Evolutionary conservation across 2,888 invertebrate species (phyloP).

Genomic region (Urechis unicinctus): DNA sequence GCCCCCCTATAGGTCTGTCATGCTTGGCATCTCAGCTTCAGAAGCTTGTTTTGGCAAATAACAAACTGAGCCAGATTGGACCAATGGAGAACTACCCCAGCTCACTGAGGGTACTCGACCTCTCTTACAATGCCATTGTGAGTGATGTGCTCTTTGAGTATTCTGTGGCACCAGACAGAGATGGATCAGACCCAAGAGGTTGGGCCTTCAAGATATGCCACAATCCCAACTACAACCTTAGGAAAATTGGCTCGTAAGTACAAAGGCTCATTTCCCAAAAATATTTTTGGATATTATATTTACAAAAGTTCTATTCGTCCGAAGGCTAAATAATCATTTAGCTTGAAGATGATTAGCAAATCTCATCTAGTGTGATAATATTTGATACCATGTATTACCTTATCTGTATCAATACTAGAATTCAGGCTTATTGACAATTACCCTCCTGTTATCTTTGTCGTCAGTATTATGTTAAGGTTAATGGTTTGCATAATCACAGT

Average conservation of each 20-base stretch:
- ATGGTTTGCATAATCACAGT: no score
- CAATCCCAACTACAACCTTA: not conserved
- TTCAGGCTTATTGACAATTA: no score
- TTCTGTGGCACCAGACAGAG: not conserved
- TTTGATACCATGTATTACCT: no score
- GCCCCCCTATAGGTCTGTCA: conserved; percentile 79
- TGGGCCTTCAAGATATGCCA: not conserved
- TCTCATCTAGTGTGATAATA: no score
- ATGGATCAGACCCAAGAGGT: not conserved
- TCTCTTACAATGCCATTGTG: conserved; percentile 80
- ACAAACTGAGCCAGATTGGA: conserved; percentile 68
- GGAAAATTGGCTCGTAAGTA: not conserved
- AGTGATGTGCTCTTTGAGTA: conserved; percentile 3
- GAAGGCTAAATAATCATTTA: no score
- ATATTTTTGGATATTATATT: no score
- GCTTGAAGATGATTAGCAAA: no score
- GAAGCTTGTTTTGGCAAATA: conserved; percentile 84
- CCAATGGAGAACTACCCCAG: conserved; percentile 85
- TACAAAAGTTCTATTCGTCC: no score
- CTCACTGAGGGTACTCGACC: conserved; percentile 80
- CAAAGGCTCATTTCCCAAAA: not conserved
- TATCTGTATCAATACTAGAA: no score
- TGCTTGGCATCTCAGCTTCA: conserved; percentile 83
- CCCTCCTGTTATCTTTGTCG: no score
- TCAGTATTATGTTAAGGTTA: no score